Base-by-base conservation (phyloP, 2,797 vertebrate genomes). In the Petrocephalus schoutedeni region DNA sequence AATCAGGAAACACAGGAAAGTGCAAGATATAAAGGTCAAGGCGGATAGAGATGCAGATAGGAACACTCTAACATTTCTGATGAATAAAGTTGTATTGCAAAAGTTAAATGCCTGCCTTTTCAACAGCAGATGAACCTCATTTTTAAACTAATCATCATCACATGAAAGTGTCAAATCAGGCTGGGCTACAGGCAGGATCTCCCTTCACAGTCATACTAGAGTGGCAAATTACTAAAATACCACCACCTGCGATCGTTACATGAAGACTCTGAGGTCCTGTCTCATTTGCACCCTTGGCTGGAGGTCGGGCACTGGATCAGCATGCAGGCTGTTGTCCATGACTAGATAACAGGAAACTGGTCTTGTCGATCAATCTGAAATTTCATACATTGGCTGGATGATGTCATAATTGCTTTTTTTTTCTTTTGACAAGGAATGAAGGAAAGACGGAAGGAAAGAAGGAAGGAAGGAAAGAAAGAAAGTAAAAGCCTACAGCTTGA, bases 381-480 rank as follows among this genome's bases (percentile, higher is more conserved):
- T 83, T 89, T 10, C 14, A 21, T 88, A 85, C 2, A 56, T 85
- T 67, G 45, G 89, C 89, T 84, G 77, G 86, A 23, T 90, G 71
- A 87, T 86, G 90, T 91, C 89, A 88, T 89, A 12, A 83, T 58
- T 86, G 8, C 71, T 28, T 58, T 64, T 59, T 71, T 59, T n/a
- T 10, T 7, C 28, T 80, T 86, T 87, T 36, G 19, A 87, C 77
- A 85, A 88, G 28, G 89, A 84, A 89, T 3, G 91, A 92, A 92
- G 87, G 0, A 57, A 59, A 89, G 87, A 87, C 12, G 28, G 59
- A 90, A 85, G 88, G 91, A 93, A 93, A 88, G 0, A 49, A 59
- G 89, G 87, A 87, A 85, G 88, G 91, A 92, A 93, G 88, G 0
- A 45, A 56, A 89, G 87, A 88, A 8, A 21, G 91, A 92, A 93